These are phyloP conservation scores for Pterostichus niger DNA, from an alignment of 2,888 invertebrate genomes.

Conservation along the genomic window DNA sequence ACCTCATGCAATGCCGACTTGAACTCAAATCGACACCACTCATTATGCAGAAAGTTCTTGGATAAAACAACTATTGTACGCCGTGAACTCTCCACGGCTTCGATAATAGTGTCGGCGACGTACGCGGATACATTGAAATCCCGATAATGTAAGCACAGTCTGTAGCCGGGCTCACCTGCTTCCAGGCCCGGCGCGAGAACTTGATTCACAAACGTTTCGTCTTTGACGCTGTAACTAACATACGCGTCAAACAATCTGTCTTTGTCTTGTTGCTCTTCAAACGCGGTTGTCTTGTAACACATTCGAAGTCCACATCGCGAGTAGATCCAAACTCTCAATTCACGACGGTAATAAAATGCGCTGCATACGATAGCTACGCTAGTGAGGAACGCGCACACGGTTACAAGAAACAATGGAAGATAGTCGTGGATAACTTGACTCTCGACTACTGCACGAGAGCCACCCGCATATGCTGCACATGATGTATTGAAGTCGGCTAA, in stretches of 20 bases:
- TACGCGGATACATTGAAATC: slow-evolving; percentile 94
- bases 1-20: slow-evolving; percentile 95
- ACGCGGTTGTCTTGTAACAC: slow-evolving; percentile 90
- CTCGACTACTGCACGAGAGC: slow-evolving; percentile 86
- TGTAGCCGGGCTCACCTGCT: slow-evolving; percentile 88
- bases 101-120: slow-evolving; percentile 94
- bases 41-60: slow-evolving; percentile 95
- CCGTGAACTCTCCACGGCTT: slow-evolving; percentile 94
- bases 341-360: slow-evolving; percentile 89
- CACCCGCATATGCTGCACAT: slow-evolving; percentile 86
- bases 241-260: slow-evolving; percentile 96
- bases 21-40: slow-evolving; percentile 97
- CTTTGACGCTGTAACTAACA: slow-evolving; percentile 95
- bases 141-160: slow-evolving; percentile 94
- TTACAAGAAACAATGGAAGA: slow-evolving; percentile 87
- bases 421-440: slow-evolving; percentile 90
- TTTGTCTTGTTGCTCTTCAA: slow-evolving; percentile 90
- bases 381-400: slow-evolving; percentile 87
- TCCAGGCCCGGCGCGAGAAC: slow-evolving; percentile 93
- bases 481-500: slow-evolving; percentile 89
- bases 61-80: slow-evolving; percentile 94
- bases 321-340: slow-evolving; percentile 91
- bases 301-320: slow-evolving; percentile 91
- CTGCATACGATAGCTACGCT: slow-evolving; percentile 88
- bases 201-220: slow-evolving; percentile 94